phyloP scores from a whole-genome alignment of 2,888 invertebrate genomes.

The Xestobium rufovillosum region DNA sequence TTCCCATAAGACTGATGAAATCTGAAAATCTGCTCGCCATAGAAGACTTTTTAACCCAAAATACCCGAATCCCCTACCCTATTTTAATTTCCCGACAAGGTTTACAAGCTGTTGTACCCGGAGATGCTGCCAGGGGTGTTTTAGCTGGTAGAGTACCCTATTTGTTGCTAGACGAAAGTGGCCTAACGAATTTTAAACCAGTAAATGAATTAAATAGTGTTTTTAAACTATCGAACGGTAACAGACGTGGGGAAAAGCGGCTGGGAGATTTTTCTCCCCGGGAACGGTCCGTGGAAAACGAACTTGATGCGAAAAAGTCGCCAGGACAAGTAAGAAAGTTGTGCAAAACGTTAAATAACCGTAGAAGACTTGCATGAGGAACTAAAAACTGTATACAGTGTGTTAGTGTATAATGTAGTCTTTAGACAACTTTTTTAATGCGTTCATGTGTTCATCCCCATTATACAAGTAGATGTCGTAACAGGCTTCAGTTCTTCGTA shows the following conservation, averaged over 20 bases:
- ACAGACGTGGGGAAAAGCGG: conserved; percentile 32
- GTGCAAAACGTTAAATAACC: conserved; percentile 29
- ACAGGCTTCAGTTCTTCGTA: no score
- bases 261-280: conserved; percentile 34
- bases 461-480: no score
- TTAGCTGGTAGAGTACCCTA: conserved; percentile 68
- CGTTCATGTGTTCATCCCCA: no score
- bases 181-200: conserved; percentile 68
- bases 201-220: conserved; percentile 55
- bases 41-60: conserved; percentile 62
- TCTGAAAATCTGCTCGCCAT: conserved; percentile 67
- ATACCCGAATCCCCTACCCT: conserved; percentile 51
- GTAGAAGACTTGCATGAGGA: conserved; percentile 32
- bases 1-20: conserved; percentile 60
- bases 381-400: no score
- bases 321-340: conserved; percentile 31
- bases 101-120: conserved; percentile 67
- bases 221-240: conserved; percentile 47
- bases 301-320: conserved; percentile 25
- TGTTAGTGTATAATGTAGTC: no score
- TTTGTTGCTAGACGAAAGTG: conserved; percentile 68
- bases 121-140: conserved; percentile 66
- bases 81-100: conserved; percentile 67
- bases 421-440: no score
- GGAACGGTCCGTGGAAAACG: conserved; percentile 23